Base-by-base conservation (phyloP, 2,888 invertebrate genomes). In the Hesperia comma region DNA sequence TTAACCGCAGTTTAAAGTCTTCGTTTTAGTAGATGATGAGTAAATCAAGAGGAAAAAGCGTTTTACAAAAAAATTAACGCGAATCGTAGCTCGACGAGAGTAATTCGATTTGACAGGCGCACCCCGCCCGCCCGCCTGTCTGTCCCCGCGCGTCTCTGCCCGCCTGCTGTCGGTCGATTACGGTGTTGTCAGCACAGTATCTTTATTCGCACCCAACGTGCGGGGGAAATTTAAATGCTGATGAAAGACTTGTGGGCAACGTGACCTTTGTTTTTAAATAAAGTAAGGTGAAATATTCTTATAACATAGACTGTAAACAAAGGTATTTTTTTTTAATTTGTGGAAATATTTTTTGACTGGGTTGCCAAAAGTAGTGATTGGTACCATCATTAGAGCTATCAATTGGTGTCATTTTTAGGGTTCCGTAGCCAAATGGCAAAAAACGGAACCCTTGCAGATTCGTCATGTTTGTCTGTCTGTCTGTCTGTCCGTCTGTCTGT, bases 21-120 rank as follows among this genome's bases (percentile, higher is more conserved):
- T 43, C 33, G 19, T 41, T 66, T 60, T 46, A 77, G 75, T 75
- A 72, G 70, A 74, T 68, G 74, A 71, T 73, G 72, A 85, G 84
- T 82, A 86, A 85, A 85, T 84, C 79, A 61, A 55, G 79, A 83
- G 74, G 75, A 84, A 86, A 85, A 85, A 84, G 85, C 84, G 81
- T 81, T 80, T 49, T 77, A 63, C 79, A 81, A 76, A 76, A 71
- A 84, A 87, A 83, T 82, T 78, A 84, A 85, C 72, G 81, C 83
- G 79, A 84, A 78, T 77, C 76, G 80, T 79, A 82, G 79, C 77
- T 77, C 78, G 76, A 75, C 71, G 76, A 76, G 71, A 73, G 68
- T 82, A 84, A 87, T 87, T 84, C 80, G 77, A 84, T 87, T 87
- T 91, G 91, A 90, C 90, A 90, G 83, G 76, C 76, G 72, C 63